Conservation (phyloP, 2,888 invertebrate genomes). For the Synanthedon andrenaeformis region DNA sequence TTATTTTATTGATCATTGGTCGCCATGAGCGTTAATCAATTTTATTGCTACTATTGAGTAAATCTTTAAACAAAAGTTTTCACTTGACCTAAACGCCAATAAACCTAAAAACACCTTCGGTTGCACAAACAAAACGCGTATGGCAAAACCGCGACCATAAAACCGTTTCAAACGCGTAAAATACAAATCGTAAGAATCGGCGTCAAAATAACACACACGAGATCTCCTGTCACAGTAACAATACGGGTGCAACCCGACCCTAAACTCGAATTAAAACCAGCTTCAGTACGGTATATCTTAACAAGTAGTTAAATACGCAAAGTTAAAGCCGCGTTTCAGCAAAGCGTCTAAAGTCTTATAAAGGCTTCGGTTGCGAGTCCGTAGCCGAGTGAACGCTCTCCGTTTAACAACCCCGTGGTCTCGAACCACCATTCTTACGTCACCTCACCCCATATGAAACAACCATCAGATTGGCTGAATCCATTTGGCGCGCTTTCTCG, state of each 20-base stretch:
- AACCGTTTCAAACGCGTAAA: slow-evolving; percentile 44
- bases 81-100: slow-evolving; percentile 55
- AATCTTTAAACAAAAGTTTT: slow-evolving; percentile 51
- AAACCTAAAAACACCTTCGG: slow-evolving; percentile 62
- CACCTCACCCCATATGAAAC: slow-evolving; percentile 63
- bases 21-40: slow-evolving; percentile 15
- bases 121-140: slow-evolving; percentile 56
- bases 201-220: slow-evolving; percentile 56
- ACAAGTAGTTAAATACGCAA: slow-evolving; percentile 58
- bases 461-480: slow-evolving; percentile 40
- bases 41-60: slow-evolving; percentile 41
- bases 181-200: slow-evolving; percentile 47
- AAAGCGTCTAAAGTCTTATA: slow-evolving; percentile 28
- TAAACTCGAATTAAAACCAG: slow-evolving; percentile 43
- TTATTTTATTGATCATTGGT: not conserved
- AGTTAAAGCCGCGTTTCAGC: slow-evolving; percentile 23
- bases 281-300: slow-evolving; percentile 43
- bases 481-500: slow-evolving; percentile 65
- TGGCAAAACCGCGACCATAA: slow-evolving; percentile 57
- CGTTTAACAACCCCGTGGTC: slow-evolving; percentile 60
- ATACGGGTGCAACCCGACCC: slow-evolving; percentile 28
- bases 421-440: slow-evolving; percentile 51
- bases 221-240: slow-evolving; percentile 38
- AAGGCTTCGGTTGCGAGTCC: slow-evolving; percentile 45
- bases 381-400: slow-evolving; percentile 59